These are phyloP conservation scores for Vireo altiloquus DNA, from an alignment of 2,113 vertebrate genomes.

Conservation along the genomic window DNA sequence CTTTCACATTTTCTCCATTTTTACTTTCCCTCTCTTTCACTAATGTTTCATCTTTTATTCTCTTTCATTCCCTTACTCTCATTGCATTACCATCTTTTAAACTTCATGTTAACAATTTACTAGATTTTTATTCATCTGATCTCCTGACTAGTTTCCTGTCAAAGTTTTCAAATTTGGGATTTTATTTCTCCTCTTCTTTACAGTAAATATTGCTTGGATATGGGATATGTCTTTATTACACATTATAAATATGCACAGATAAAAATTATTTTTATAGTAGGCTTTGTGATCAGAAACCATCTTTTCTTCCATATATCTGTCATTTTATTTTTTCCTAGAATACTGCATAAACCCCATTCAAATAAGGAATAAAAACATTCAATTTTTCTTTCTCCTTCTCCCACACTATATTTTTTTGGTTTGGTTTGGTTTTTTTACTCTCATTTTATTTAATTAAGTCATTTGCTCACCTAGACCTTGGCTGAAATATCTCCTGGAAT, in stretches of 20 bases:
- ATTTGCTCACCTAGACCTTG: not conserved
- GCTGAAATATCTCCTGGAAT: not conserved
- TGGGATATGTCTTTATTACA: not conserved
- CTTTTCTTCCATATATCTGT: not conserved
- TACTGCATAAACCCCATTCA: not conserved
- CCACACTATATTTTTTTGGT: not conserved
- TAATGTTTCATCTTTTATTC: not conserved
- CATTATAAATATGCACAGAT: not conserved
- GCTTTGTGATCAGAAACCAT: not conserved
- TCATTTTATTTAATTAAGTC: not conserved
- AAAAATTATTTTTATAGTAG: not conserved
- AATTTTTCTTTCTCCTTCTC: not conserved
- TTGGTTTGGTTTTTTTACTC: not conserved
- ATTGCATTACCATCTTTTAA: not conserved
- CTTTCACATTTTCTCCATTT: not conserved
- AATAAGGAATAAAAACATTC: not conserved
- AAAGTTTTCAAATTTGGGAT: rapidly evolving
- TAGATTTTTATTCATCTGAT: not conserved
- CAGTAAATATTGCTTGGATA: not conserved
- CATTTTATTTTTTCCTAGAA: not conserved
- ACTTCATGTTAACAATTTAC: not conserved
- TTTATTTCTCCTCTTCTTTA: not conserved
- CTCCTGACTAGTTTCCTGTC: not conserved
- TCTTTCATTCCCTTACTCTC: not conserved
- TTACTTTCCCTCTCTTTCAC: not conserved